A percentile compares a stretch with the other conserved stretches of the same genome.
These are phyloP conservation scores for Bryconaethiops microstoma DNA, from an alignment of 2,797 vertebrate genomes.

Conservation along the genomic window DNA sequence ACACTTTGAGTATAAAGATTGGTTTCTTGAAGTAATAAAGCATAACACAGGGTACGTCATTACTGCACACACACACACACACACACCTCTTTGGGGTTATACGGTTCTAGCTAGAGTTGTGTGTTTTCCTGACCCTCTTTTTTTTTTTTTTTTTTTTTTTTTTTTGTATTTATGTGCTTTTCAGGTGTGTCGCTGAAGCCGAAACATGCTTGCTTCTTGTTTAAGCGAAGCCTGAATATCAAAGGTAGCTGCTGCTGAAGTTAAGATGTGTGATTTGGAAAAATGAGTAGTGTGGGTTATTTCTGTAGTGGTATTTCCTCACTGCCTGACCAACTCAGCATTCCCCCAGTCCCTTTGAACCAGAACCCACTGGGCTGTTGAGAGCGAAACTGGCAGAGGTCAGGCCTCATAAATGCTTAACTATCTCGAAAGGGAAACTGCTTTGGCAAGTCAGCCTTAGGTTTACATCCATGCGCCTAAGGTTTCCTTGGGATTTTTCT, in stretches of 20 bases:
- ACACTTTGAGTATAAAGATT: not conserved
- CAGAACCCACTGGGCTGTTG: constrained; percentile 41
- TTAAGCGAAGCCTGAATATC: constrained; percentile 8
- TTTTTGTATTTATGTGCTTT: not conserved
- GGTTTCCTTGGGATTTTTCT: constrained; percentile 60
- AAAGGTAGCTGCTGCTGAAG: constrained; percentile 11
- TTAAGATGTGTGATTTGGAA: constrained; percentile 27
- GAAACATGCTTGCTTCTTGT: constrained; percentile 6
- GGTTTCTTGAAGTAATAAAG: not conserved
- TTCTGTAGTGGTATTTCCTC: constrained; percentile 30
- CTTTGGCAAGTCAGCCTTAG: constrained; percentile 53
- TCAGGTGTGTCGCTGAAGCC: not conserved
- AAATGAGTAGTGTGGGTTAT: constrained; percentile 17
- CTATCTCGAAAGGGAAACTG: constrained; percentile 57
- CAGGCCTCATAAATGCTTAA: constrained; percentile 60
- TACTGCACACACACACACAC: not conserved
- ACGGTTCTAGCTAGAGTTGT: not conserved
- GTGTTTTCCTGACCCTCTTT: not conserved
- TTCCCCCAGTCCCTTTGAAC: constrained; percentile 36
- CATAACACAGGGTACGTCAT: not conserved
- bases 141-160: not conserved
- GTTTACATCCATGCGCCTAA: constrained; percentile 58
- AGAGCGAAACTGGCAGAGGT: constrained; percentile 52
- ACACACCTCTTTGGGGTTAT: not conserved
- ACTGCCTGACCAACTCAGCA: constrained; percentile 23